These are phyloP conservation scores for Heterotilapia buettikoferi DNA, from an alignment of 2,113 vertebrate species.

Conservation along the genomic window DNA sequence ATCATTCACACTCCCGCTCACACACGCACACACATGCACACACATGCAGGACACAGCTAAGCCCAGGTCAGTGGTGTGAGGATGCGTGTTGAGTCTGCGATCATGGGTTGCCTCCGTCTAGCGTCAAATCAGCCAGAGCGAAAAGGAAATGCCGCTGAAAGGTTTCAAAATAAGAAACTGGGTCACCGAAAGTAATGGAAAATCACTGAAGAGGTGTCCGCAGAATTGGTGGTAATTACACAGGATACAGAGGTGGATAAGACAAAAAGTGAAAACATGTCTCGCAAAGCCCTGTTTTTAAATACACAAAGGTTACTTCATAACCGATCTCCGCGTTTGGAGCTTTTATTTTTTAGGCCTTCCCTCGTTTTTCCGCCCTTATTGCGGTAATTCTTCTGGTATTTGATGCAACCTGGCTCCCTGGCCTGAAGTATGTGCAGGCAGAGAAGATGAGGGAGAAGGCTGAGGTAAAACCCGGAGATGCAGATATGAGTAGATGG, in stretches of 20 bases:
- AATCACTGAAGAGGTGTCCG: background rate
- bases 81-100: conserved; percentile 67
- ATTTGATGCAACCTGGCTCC: conserved; percentile 26
- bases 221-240: fast-evolving
- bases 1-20: conserved; percentile 68
- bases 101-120: conserved; percentile 60
- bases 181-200: fast-evolving
- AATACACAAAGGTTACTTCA: background rate
- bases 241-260: no score
- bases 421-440: conserved; percentile 48
- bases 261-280: background rate
- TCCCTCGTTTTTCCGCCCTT: background rate
- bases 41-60: conserved; percentile 62
- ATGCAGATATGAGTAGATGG: background rate
- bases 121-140: conserved; percentile 10
- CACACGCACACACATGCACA: conserved; percentile 54
- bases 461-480: conserved; percentile 54
- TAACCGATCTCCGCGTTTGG: fast-evolving
- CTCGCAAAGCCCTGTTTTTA: fast-evolving
- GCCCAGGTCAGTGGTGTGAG: conserved; percentile 65
- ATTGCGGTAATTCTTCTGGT: background rate
- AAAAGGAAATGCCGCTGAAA: background rate
- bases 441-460: conserved; percentile 56
- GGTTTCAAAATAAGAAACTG: conserved; percentile 13
- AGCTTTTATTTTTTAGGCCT: conserved; percentile 24